phyloP scores from a whole-genome alignment of 2,888 invertebrate species.

The Catonia carolina region DNA sequence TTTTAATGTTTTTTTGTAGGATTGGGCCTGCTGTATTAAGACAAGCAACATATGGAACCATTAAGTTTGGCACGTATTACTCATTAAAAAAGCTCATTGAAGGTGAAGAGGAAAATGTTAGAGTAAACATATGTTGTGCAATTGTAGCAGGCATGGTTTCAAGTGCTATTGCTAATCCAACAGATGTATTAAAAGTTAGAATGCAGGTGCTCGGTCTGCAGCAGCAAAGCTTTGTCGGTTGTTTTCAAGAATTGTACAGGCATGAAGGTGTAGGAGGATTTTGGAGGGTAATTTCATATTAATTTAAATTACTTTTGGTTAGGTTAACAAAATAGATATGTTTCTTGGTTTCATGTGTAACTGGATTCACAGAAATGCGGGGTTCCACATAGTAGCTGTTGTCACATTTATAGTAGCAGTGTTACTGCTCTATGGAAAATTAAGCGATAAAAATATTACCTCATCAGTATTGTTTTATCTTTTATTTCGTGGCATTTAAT shows the following conservation, averaged over 20 bases:
- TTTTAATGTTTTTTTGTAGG: no score
- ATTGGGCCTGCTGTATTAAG: conserved; percentile 88
- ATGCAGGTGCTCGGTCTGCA: conserved; percentile 68
- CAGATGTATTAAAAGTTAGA: conserved; percentile 91
- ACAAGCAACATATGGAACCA: conserved; percentile 92
- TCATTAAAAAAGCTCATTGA: conserved; percentile 61
- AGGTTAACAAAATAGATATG: no score
- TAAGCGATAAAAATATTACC: no score
- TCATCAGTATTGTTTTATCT: no score
- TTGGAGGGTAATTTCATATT: conserved; percentile 74
- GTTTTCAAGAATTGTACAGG: conserved; percentile 74
- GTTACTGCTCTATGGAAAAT: no score
- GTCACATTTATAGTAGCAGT: no score
- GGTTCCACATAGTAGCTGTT: no score
- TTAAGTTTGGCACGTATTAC: conserved; percentile 94
- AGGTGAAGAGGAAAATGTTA: conserved; percentile 47
- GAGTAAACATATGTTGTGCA: conserved; percentile 72
- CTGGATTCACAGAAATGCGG: no score
- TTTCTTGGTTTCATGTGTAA: no score
- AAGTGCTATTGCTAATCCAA: conserved; percentile 92
- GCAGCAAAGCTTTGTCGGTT: conserved; percentile 56
- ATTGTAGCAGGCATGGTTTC: conserved; percentile 81
- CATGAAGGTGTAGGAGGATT: conserved; percentile 78
- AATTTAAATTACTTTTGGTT: no score
- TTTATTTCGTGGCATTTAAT: no score